Evolutionary conservation across 2,113 vertebrate species (phyloP).

Genomic region (Lagenorhynchus albirostris): DNA sequence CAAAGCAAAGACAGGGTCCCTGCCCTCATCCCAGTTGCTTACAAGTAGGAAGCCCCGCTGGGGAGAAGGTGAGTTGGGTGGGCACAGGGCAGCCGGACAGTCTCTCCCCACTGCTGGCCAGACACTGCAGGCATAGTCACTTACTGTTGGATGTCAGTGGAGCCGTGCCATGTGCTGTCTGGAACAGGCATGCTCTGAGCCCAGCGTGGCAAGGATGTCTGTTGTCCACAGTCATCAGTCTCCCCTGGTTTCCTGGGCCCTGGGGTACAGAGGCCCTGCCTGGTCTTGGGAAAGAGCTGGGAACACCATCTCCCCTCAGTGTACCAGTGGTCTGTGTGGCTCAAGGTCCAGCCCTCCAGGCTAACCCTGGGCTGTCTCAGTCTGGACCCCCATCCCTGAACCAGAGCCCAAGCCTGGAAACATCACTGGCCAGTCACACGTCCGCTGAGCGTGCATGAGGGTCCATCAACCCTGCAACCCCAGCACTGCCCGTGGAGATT

Average conservation of each 20-base stretch:
- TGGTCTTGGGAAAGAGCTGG: not conserved
- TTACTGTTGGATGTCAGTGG: no score
- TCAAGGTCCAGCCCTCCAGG: not conserved
- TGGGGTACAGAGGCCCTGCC: not conserved
- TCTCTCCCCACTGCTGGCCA: not conserved
- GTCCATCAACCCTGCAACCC: fast-evolving
- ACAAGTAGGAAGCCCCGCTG: no score
- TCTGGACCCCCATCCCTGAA: not conserved
- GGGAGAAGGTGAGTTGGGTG: no score
- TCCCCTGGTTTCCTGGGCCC: not conserved
- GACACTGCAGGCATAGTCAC: not conserved
- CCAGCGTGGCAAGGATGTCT: fast-evolving
- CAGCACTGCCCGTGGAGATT: fast-evolving
- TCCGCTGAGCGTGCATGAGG: not conserved
- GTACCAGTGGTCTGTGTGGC: not conserved
- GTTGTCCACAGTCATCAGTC: no score
- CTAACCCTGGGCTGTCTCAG: not conserved
- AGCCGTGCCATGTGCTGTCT: fast-evolving
- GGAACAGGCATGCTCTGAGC: not conserved
- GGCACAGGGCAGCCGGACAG: not conserved
- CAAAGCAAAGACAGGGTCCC: not conserved
- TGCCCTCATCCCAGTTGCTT: not conserved
- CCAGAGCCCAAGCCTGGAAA: not conserved
- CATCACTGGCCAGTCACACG: fast-evolving
- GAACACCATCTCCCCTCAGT: not conserved